A percentile compares a stretch with the other conserved stretches of the same genome.
Evolutionary conservation across 1,140 invertebrate species (phyloP).

Genomic region (Cyphomyrmex costatus): DNA sequence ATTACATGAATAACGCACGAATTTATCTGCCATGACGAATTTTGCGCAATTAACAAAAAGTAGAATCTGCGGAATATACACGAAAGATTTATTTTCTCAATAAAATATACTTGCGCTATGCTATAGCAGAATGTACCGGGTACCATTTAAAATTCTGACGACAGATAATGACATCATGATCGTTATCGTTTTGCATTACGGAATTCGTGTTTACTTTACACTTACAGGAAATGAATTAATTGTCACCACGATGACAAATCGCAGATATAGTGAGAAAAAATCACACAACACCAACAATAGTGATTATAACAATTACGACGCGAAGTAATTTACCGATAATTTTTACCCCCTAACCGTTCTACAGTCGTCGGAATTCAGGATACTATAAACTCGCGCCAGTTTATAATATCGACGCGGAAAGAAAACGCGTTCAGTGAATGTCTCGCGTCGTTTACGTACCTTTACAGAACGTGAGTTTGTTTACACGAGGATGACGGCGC

Average conservation of each 20-base stretch:
- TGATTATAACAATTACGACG: conserved; percentile 21
- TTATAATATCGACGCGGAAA: neutral
- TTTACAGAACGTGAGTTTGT: neutral
- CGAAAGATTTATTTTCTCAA: neutral
- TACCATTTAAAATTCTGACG: neutral
- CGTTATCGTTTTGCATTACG: neutral
- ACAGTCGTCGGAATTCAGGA: neutral
- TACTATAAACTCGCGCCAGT: conserved; percentile 13
- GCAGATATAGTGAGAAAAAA: neutral
- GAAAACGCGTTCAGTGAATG: neutral
- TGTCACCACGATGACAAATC: neutral
- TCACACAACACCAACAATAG: neutral
- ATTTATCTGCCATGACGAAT: neutral
- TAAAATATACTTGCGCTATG: conserved; percentile 1
- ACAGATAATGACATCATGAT: too few species aligned
- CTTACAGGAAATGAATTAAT: neutral
- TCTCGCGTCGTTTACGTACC: neutral
- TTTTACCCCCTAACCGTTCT: neutral
- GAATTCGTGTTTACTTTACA: neutral
- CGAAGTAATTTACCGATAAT: neutral
- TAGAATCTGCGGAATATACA: neutral
- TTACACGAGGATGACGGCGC: neutral
- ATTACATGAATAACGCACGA: neutral
- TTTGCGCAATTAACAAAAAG: neutral
- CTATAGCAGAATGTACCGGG: neutral